Evolutionary conservation across 1,140 invertebrate genomes (phyloP).

Genomic region (Eubasilissa regina): DNA sequence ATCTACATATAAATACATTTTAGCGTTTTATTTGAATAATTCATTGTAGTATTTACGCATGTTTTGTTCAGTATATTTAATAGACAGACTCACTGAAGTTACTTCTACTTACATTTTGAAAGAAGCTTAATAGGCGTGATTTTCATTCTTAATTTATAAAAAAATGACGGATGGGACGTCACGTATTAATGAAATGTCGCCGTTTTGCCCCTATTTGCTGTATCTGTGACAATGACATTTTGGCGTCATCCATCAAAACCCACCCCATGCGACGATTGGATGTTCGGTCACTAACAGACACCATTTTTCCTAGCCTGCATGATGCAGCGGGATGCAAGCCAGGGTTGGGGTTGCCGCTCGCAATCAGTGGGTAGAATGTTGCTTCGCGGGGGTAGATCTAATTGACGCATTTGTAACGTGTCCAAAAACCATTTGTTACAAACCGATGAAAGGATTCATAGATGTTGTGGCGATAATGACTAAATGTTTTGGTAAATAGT

Average conservation of each 20-base stretch:
- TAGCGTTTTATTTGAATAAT: too few relatives aligned
- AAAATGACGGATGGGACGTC: conserved; percentile 35
- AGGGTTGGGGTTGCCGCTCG: background rate
- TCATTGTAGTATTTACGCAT: too few relatives aligned
- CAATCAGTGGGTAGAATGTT: conserved; percentile 20
- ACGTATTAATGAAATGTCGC: conserved; percentile 32
- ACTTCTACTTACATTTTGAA: background rate
- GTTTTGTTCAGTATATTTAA: too few relatives aligned
- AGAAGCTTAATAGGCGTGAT: conserved; percentile 20
- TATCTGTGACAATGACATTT: conserved; percentile 55
- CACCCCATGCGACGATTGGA: conserved; percentile 7
- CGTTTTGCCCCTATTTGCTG: conserved; percentile 34
- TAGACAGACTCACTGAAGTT: too few relatives aligned
- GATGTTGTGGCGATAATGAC: conserved; percentile 24
- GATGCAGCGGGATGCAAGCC: conserved; percentile 29
- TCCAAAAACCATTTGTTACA: conserved; percentile 28
- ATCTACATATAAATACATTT: too few relatives aligned
- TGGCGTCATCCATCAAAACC: conserved; percentile 52
- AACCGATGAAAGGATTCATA: conserved; percentile 37
- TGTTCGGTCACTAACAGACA: conserved; percentile 45
- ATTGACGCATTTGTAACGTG: conserved; percentile 45
- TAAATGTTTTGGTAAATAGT: conserved; percentile 25
- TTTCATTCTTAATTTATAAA: background rate
- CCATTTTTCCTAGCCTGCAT: conserved; percentile 13
- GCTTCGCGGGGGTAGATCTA: conserved; percentile 9